Base-by-base conservation (phyloP, 2,888 invertebrate species). In the Zaprionus obscuricornis region DNA sequence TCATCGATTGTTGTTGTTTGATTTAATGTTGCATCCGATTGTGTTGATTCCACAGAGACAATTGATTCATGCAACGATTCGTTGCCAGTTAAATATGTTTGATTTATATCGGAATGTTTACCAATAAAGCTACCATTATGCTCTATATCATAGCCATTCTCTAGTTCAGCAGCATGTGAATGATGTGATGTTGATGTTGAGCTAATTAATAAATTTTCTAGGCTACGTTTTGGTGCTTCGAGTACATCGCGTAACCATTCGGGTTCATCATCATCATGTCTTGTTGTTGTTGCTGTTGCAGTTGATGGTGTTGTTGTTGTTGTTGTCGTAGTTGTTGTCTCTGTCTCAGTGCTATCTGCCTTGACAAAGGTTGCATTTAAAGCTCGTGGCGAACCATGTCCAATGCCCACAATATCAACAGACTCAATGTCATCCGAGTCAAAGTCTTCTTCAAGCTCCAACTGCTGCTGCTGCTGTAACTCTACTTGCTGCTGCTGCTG, bases 221-320 rank as follows among this genome's bases (percentile, higher is more conserved):
- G 71, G 60, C 88, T 89, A 39, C 90, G 88, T 60, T 89, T 89
- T 42, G 93, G 92, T 34, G 92, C 92, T 56, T 93, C 93, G 58
- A 92, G 89, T 40, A 92, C 92, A 83, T 92, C 92, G 51, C 92
- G 91, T 52, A 92, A 86, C 92, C 92, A 92, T 85, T 92, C 92
- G 11, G 92, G 91, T 62, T 92, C 92, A 59, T 91, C 91, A 39
- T 91, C 91, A 85, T 86, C 90, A 77, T 83, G 75, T 39, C 84
- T 62, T 18, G 77, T 73, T 90, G 88, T 92, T 91, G 87, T 92
- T 92, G 74, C 91, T 91, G 85, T 89, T 65, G 90, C 75, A 50
- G 78, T 74, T 33, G 78, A 66, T 37, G 67, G 76, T 40, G 73
- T 74, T 58, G 66, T 73, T 66, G 73, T 66, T 14, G 55, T 59